Evolutionary conservation across 2,888 invertebrate genomes (phyloP), one percentile per base, ranked within the genome.

Genomic region (Thera obeliscata): DNA sequence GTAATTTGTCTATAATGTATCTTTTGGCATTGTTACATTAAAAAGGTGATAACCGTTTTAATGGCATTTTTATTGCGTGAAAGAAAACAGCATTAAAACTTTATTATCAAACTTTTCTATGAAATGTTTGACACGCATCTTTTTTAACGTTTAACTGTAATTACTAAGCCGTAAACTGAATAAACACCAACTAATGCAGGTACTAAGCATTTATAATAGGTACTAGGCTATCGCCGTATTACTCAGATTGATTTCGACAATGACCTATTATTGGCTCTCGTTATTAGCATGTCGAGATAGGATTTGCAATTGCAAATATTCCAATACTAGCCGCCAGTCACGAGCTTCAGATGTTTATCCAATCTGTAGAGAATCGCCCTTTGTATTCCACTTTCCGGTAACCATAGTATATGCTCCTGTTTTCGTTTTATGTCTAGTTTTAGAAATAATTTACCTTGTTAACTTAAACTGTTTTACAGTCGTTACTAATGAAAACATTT

Each of bases 291-390:
- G 81, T 75, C 70, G 70, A 70, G 76, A 74, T 79, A 81, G 80
- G 78, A 82, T 83, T 83, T 76, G 79, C 81, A 84, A 81, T 81
- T 80, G 81, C 79, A 76, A 80, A 78, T 79, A 79, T 80, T 69
- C 66, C 64, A 77, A 77, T 81, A 80, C 74, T 72, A 74, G 75
- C 78, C 72, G 76, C 75, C 68, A 80, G 77, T 81, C 83, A 80
- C 80, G 79, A 80, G 75, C 74, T 22, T 75, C 66, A 70, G 78
- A 81, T 81, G 76, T 82, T 83, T 82, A 84, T 81, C 77, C 76
- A 75, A 73, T 74, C 80, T 78, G 77, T 76, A 74, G 76, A 76
- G 77, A 76, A 79, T 77, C 71, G 67, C 60, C 76, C 79, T 75
- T 80, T 78, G 79, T 72, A 74, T 76, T 67, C 57, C 64, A 64